These are phyloP conservation scores for Coleophora deauratella DNA, from an alignment of 2,888 invertebrate genomes.

Conservation along the genomic window DNA sequence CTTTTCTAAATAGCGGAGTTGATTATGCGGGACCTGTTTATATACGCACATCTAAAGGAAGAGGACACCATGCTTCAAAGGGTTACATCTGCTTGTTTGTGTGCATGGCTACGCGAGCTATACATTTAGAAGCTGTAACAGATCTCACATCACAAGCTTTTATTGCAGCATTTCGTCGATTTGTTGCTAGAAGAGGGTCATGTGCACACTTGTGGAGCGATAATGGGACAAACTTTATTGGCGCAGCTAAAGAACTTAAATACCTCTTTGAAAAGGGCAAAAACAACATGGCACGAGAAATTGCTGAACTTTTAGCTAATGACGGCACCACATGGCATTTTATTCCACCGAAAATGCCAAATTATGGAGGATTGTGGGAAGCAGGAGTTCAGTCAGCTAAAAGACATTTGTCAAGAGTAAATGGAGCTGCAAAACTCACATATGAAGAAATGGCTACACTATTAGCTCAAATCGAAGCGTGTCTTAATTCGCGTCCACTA, in stretches of 20 bases:
- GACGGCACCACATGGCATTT: too few species aligned
- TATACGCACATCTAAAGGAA: conserved; percentile 6
- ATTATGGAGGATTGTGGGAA: too few species aligned
- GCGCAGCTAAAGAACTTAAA: too few species aligned
- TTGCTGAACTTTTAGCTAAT: too few species aligned
- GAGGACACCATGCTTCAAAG: conserved; percentile 6
- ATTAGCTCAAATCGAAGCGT: conserved; percentile 5
- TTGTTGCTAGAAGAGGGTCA: neutral
- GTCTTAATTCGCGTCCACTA: conserved; percentile 8
- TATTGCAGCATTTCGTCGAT: neutral
- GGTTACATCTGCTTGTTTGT: conserved; percentile 7
- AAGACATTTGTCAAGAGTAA: too few species aligned
- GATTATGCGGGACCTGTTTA: conserved; percentile 11
- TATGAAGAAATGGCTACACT: conserved; percentile 8
- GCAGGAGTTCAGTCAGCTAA: too few species aligned
- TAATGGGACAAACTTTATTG: neutral
- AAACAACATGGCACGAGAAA: too few species aligned
- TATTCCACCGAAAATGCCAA: too few species aligned
- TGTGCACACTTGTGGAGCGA: neutral
- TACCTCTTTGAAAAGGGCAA: too few species aligned
- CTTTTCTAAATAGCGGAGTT: conserved; percentile 9
- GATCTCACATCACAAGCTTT: neutral
- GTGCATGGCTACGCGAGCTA: neutral
- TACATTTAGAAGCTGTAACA: neutral
- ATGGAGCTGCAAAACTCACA: too few species aligned